A percentile compares a stretch with the other conserved stretches of the same genome.
Conservation (phyloP, 2,113 vertebrate species). For the Paratilapia polleni region DNA sequence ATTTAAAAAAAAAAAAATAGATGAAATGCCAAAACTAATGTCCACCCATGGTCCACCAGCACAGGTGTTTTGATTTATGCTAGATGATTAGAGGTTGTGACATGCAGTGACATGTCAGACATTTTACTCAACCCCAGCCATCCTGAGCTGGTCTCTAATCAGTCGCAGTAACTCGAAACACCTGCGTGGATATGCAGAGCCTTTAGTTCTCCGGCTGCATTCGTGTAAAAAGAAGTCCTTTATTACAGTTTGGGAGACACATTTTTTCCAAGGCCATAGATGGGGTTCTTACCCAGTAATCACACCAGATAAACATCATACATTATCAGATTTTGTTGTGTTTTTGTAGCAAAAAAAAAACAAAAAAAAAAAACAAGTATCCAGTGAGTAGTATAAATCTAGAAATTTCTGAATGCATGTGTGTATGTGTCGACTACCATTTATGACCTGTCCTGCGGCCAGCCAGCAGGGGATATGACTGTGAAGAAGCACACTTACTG, state of each 20-base stretch:
- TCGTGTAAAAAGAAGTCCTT: no score
- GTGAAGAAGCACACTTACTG: neutral
- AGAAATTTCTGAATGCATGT: no score
- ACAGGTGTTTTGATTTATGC: neutral
- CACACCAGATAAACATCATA: no score
- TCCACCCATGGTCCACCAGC: neutral
- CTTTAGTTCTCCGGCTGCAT: no score
- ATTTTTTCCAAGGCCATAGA: no score
- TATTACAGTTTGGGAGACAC: no score
- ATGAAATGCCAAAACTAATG: neutral
- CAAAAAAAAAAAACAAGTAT: no score
- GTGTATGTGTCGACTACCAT: neutral
- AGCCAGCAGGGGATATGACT: neutral
- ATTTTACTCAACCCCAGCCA: neutral
- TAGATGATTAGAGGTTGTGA: neutral
- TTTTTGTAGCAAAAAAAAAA: no score
- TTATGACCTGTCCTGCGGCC: neutral
- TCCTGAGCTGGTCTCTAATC: neutral
- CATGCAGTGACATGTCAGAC: neutral
- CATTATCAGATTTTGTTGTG: no score
- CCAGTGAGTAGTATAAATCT: no score
- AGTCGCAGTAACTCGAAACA: neutral
- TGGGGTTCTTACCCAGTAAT: no score
- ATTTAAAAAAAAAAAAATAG: no score
- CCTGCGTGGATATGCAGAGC: neutral